These are phyloP conservation scores for Miltochrista miniata DNA, from an alignment of 2,888 invertebrate species.

Conservation along the genomic window DNA sequence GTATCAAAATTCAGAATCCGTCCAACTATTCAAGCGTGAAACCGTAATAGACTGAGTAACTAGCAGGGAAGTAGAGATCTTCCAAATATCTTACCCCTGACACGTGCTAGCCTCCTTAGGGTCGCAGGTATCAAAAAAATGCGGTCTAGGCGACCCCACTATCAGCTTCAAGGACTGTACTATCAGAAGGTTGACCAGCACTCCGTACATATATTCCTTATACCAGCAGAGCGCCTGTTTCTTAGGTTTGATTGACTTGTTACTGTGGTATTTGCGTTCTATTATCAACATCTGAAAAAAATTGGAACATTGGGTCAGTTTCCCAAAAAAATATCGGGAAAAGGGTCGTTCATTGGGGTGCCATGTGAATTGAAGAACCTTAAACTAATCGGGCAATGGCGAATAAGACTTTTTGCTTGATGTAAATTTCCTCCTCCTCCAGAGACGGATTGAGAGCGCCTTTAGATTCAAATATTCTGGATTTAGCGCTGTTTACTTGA, in stretches of 20 bases:
- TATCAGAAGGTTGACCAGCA: conserved; percentile 82
- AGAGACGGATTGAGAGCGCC: no score
- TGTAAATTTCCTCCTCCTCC: no score
- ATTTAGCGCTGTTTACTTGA: no score
- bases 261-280: conserved; percentile 53
- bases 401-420: no score
- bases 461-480: no score
- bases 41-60: background rate
- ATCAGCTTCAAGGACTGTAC: conserved; percentile 84
- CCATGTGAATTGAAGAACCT: no score
- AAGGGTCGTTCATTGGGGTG: no score
- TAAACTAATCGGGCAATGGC: no score
- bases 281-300: conserved; percentile 63
- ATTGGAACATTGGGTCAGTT: background rate
- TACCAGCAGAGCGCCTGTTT: conserved; percentile 78
- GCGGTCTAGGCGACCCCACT: conserved; percentile 89
- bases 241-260: conserved; percentile 49
- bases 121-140: conserved; percentile 89
- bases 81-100: conserved; percentile 49
- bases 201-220: conserved; percentile 85
- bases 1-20: no score
- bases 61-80: background rate
- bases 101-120: conserved; percentile 87
- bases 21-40: background rate
- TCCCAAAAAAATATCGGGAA: no score